Base-by-base conservation (phyloP, 1,140 invertebrate genomes). In the Heliconius himera region DNA sequence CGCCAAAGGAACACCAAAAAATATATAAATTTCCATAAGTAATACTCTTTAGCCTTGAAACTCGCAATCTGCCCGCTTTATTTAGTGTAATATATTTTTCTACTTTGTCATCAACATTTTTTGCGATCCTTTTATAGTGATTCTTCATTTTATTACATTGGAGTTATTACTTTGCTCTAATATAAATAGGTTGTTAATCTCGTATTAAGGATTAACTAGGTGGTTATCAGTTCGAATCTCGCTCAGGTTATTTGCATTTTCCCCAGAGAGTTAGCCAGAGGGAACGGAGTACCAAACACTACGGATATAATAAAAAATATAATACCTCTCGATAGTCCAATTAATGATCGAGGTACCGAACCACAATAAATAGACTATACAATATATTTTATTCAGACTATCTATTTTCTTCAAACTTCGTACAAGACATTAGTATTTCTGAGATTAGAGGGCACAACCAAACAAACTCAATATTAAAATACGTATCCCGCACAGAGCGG, bases 41-140 rank as follows among this genome's bases (percentile, higher is more conserved):
- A 29, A 66, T 66, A 66, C 60, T 13, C 22, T 66, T 66, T 66
- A 66, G n/a, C 60, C 60, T 66, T 66, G 60, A 66, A 66, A 66
- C 60, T 66, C 60, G 60, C 60, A 66, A 66, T 66, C 60, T 66
- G 60, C 60, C 60, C 60, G 60, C 26, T 16, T 66, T 66, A 66
- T 66, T 66, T 66, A 66, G 60, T 66, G 60, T 66, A 26, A 66
- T 66, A 29, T 66, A 66, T 66, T 66, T 66, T 66, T 66, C 60
- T 66, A 66, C 60, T 26, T 66, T n/a, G 60, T 66, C 60, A 66
- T 66, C 60, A 66, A 66, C 60, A 66, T 66, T 66, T 66, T 66
- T 66, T 66, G 60, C 26, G 60, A 66, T 66, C 13, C 60, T 66
- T 29, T 66, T 66, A 66, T 29, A 66, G 60, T 29, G 60, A 66